These are phyloP conservation scores for Ispidina lecontei DNA, from an alignment of 2,797 vertebrate genomes.

Conservation along the genomic window DNA sequence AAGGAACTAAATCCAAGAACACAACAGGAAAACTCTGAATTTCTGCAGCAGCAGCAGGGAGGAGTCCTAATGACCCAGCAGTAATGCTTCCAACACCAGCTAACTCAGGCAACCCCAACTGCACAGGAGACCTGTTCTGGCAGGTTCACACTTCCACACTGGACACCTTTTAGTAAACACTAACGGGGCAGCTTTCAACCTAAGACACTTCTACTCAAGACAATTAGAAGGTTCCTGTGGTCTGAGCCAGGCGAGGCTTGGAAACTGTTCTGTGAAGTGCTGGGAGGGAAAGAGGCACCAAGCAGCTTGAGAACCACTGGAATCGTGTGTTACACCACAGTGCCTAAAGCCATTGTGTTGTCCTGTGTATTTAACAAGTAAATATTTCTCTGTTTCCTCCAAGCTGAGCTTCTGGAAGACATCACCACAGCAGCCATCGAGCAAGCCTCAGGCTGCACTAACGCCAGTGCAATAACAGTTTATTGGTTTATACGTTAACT, in stretches of 20 bases:
- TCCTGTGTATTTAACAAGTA: background rate
- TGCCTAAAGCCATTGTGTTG: background rate
- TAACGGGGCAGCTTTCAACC: background rate
- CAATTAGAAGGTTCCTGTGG: background rate
- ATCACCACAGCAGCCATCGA: background rate
- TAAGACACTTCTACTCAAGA: background rate
- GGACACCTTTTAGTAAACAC: background rate
- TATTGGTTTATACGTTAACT: background rate
- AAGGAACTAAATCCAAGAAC: background rate
- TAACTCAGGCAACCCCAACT: background rate
- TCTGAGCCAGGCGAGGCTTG: background rate
- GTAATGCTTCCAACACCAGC: background rate
- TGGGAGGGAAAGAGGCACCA: rapidly evolving
- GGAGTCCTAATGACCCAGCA: background rate
- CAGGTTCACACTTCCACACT: background rate
- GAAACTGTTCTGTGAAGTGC: background rate
- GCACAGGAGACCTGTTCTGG: background rate
- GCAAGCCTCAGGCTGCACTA: background rate
- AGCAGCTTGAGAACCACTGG: background rate
- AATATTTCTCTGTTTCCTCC: background rate
- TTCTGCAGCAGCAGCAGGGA: background rate
- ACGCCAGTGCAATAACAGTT: rapidly evolving
- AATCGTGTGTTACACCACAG: background rate
- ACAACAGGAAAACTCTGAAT: background rate
- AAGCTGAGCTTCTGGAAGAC: background rate